phyloP scores from a whole-genome alignment of 2,888 invertebrate species.

The Salticus scenicus region DNA sequence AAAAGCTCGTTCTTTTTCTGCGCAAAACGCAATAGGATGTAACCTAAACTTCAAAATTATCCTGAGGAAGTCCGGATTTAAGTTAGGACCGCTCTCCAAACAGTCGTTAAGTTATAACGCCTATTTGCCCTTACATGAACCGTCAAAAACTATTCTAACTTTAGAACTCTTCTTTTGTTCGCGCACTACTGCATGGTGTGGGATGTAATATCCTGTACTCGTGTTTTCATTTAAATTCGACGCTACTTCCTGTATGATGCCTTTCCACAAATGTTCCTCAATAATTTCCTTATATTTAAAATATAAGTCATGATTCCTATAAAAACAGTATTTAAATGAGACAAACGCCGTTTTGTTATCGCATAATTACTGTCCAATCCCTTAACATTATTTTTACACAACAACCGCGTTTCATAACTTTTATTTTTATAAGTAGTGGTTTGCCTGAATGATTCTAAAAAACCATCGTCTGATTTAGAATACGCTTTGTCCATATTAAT shows the following conservation, averaged over 20 bases:
- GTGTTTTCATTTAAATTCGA: background rate
- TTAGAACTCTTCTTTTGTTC: background rate
- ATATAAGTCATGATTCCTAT: background rate
- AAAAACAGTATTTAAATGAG: background rate
- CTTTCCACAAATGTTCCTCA: conserved; percentile 8
- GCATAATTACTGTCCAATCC: conserved; percentile 10
- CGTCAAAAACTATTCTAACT: conserved; percentile 39
- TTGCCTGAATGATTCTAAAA: conserved; percentile 6
- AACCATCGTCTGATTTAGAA: background rate
- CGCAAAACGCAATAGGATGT: conserved; percentile 40
- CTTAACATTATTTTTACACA: conserved; percentile 13
- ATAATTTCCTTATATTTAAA: conserved; percentile 19
- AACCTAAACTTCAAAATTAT: conserved; percentile 49
- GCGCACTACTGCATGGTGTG: conserved; percentile 6
- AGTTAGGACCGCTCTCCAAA: conserved; percentile 25
- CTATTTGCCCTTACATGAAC: conserved; percentile 27
- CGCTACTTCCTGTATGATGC: background rate
- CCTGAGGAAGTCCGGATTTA: conserved; percentile 24
- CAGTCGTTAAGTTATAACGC: conserved; percentile 37
- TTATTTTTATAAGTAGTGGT: conserved; percentile 6
- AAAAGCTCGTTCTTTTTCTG: conserved; percentile 50
- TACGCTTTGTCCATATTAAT: background rate
- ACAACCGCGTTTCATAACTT: background rate
- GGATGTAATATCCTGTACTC: conserved; percentile 8
- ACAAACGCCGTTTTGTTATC: conserved; percentile 11